Conservation (phyloP, 2,888 invertebrate genomes). For the Patella pellucida region DNA sequence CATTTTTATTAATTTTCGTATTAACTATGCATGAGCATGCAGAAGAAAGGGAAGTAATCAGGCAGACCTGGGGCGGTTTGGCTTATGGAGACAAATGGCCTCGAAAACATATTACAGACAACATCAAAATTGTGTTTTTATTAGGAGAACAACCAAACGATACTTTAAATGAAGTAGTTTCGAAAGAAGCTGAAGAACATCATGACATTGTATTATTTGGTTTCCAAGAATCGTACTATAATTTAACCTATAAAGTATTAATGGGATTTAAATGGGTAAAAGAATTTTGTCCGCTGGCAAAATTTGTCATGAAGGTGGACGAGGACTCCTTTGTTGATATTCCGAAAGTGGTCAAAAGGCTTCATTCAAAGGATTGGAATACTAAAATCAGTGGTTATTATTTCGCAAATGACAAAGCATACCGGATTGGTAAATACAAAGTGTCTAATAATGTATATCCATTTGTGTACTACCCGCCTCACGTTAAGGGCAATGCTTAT, state of each 20-base stretch:
- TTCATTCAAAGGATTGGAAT: constrained; percentile 9
- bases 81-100: constrained; percentile 17
- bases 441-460: constrained; percentile 37
- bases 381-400: constrained; percentile 6
- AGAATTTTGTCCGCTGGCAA: constrained; percentile 50
- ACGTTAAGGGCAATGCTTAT: constrained; percentile 46
- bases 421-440: constrained; percentile 41
- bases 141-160: constrained; percentile 30
- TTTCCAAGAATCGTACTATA: constrained; percentile 62
- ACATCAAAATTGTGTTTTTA: constrained; percentile 18
- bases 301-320: constrained; percentile 62
- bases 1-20: constrained; percentile 30
- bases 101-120: constrained; percentile 10
- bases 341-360: constrained; percentile 63
- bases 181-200: constrained; percentile 15
- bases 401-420: constrained; percentile 17
- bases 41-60: constrained; percentile 28
- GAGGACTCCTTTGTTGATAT: constrained; percentile 66
- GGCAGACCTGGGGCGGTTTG: constrained; percentile 35
- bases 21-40: constrained; percentile 31
- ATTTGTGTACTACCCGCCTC: constrained; percentile 40
- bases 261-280: constrained; percentile 62
- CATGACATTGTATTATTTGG: constrained; percentile 35
- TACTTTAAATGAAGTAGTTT: constrained; percentile 6
- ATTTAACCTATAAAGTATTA: constrained; percentile 64